A percentile compares a stretch with the other conserved stretches of the same genome.
These are phyloP conservation scores for Sciurus niger DNA, from an alignment of 2,113 vertebrate species.

Conservation along the genomic window DNA sequence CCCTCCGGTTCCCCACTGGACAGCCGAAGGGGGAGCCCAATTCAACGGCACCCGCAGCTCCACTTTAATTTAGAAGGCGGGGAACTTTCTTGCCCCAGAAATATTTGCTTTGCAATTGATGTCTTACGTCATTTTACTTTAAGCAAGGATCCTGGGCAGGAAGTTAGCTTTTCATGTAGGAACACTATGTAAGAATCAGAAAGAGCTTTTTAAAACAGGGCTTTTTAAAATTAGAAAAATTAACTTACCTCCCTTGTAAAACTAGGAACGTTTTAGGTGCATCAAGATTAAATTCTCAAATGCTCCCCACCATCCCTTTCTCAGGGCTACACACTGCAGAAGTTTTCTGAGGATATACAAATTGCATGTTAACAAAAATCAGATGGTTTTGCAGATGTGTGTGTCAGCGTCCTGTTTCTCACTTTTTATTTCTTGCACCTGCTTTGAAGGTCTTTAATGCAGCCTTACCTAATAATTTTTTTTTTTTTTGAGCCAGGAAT, in stretches of 20 bases:
- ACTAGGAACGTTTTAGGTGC: background rate
- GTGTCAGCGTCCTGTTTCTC: background rate
- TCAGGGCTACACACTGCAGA: background rate
- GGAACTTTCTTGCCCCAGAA: background rate
- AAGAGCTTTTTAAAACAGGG: background rate
- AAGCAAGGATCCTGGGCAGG: background rate
- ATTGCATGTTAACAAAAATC: background rate
- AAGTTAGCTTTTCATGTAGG: background rate
- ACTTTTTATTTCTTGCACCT: conserved; percentile 34
- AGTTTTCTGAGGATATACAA: background rate
- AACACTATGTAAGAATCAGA: background rate
- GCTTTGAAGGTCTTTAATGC: background rate
- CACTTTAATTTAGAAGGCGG: background rate
- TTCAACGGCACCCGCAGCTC: background rate
- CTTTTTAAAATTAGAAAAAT: conserved; percentile 3
- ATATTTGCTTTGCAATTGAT: background rate
- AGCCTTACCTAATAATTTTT: conserved; percentile 51
- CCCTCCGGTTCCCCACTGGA: background rate
- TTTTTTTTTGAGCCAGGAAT: background rate
- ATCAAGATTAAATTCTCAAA: background rate
- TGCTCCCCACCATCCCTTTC: background rate
- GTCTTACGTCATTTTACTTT: background rate
- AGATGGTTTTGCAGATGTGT: background rate
- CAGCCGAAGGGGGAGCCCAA: background rate
- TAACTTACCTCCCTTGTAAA: conserved; percentile 2